Conservation (phyloP, 2,113 vertebrate species). For the Oncorhynchus masou region DNA sequence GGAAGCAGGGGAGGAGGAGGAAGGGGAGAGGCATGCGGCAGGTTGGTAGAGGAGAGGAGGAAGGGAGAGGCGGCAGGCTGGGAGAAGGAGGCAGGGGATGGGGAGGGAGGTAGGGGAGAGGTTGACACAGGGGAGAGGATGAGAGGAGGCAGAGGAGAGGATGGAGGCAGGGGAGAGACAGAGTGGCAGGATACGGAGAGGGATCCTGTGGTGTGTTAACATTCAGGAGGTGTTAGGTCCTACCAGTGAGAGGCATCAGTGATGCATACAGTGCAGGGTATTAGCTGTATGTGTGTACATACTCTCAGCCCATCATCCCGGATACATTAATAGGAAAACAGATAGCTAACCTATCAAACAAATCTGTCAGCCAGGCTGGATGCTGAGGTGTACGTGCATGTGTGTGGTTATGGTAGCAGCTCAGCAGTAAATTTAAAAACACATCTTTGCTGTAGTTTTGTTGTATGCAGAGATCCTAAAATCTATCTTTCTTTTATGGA, state of each 20-base stretch:
- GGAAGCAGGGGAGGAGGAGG: neutral
- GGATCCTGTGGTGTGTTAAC: slow-evolving; percentile 36
- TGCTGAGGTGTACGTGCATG: slow-evolving; percentile 43
- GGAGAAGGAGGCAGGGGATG: no score
- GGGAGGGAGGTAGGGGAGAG: no score
- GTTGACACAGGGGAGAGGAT: slow-evolving; percentile 40
- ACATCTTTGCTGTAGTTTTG: no score
- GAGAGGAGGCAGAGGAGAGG: slow-evolving; percentile 53
- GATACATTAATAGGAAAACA: slow-evolving; percentile 66
- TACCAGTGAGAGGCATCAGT: slow-evolving; percentile 53
- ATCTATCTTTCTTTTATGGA: no score
- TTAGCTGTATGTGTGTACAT: slow-evolving; percentile 63
- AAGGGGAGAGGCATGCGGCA: neutral
- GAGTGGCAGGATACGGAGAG: neutral
- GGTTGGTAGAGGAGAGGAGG: slow-evolving; percentile 5
- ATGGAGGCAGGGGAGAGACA: slow-evolving; percentile 21
- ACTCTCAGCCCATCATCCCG: slow-evolving; percentile 58
- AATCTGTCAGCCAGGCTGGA: slow-evolving; percentile 59
- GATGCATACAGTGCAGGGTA: slow-evolving; percentile 44
- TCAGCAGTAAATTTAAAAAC: no score
- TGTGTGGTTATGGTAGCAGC: slow-evolving; percentile 33
- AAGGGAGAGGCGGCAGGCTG: slow-evolving; percentile 17
- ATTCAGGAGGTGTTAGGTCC: slow-evolving; percentile 64
- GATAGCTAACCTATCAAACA: slow-evolving; percentile 64
- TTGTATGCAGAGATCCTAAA: no score